Evolutionary conservation across 2,113 vertebrate genomes (phyloP).

Genomic region (Heliornis fulica): DNA sequence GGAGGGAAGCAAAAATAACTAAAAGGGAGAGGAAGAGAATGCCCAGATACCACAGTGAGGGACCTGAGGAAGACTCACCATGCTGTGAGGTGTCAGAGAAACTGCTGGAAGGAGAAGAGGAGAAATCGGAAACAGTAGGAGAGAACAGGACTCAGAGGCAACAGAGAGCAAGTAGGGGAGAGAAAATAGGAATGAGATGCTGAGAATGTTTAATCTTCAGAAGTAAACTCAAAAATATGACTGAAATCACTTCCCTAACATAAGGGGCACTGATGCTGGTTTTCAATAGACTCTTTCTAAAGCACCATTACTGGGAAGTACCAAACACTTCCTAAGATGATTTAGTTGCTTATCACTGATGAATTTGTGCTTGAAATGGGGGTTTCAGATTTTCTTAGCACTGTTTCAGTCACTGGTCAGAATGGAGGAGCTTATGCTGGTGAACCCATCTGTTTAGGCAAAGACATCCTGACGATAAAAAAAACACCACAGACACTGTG

Average conservation of each 20-base stretch:
- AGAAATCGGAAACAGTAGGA: neutral
- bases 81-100: neutral
- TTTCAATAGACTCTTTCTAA: neutral
- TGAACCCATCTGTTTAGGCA: neutral
- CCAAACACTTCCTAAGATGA: neutral
- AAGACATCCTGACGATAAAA: neutral
- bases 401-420: neutral
- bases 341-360: neutral
- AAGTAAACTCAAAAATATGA: neutral
- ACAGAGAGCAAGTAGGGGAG: neutral
- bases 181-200: neutral
- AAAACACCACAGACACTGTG: accelerated
- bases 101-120: neutral
- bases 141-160: neutral
- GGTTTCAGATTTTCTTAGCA: neutral
- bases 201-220: neutral
- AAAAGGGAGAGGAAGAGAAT: neutral
- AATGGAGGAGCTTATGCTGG: neutral
- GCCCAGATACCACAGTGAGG: neutral
- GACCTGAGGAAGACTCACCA: neutral
- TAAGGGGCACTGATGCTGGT: neutral
- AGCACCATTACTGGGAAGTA: neutral
- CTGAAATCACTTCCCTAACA: neutral
- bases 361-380: neutral
- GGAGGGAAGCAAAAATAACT: neutral